Evolutionary conservation across 2,888 invertebrate species (phyloP).

Genomic region (Azorinus chamasolen): DNA sequence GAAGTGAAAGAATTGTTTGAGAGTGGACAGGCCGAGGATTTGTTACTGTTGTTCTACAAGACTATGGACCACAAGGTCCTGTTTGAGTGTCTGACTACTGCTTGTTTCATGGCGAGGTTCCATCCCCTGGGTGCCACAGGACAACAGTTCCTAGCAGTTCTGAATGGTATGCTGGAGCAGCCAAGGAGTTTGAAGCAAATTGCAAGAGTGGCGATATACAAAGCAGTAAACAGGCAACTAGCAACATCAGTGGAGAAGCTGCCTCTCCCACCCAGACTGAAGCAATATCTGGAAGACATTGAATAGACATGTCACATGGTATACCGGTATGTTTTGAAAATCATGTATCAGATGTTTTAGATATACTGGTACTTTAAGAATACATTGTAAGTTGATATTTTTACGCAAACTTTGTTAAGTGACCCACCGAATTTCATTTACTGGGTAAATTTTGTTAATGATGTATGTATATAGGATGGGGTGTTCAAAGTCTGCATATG

Average conservation of each 20-base stretch:
- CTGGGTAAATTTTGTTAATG: too few relatives aligned
- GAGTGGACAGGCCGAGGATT: conserved; percentile 90
- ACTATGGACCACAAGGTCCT: conserved; percentile 90
- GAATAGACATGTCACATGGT: too few relatives aligned
- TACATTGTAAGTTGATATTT: too few relatives aligned
- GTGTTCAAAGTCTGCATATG: too few relatives aligned
- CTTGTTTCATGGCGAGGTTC: conserved; percentile 88
- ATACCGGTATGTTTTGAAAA: too few relatives aligned
- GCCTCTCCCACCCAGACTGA: conserved; percentile 89
- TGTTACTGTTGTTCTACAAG: conserved; percentile 88
- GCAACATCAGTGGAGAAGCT: conserved; percentile 90
- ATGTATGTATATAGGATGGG: too few relatives aligned
- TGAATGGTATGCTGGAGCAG: conserved; percentile 89
- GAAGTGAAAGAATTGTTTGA: conserved; percentile 89
- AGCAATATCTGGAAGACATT: conserved; percentile 64
- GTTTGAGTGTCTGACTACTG: conserved; percentile 90
- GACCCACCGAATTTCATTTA: too few relatives aligned
- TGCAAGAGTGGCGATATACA: conserved; percentile 90
- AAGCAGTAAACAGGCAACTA: conserved; percentile 89
- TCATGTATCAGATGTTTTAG: too few relatives aligned
- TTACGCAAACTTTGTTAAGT: too few relatives aligned
- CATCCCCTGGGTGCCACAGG: conserved; percentile 88
- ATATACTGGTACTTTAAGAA: too few relatives aligned
- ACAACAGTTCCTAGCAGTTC: conserved; percentile 85
- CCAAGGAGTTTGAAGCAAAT: conserved; percentile 92